Conservation (phyloP, 2,797 vertebrate genomes). For the Protosalanx chinensis region DNA sequence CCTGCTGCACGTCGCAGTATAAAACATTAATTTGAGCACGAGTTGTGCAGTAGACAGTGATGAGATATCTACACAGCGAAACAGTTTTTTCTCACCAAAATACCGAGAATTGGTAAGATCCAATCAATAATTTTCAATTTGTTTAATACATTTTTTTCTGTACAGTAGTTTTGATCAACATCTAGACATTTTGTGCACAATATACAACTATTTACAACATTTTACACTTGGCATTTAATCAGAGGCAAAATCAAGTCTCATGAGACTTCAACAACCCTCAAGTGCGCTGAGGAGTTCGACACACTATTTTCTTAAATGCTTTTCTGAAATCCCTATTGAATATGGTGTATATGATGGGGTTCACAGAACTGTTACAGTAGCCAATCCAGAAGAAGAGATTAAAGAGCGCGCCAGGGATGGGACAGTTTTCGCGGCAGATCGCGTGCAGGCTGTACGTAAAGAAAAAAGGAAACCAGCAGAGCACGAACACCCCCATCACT, state of each 20-base stretch:
- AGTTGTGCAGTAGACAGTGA: constrained; percentile 30
- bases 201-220: constrained; percentile 23
- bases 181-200: constrained; percentile 49
- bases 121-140: constrained; percentile 6
- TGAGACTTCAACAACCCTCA: constrained; percentile 34
- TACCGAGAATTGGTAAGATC: constrained; percentile 20
- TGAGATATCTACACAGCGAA: no score
- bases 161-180: constrained; percentile 59
- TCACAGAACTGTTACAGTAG: constrained; percentile 82
- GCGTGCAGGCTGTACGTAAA: constrained; percentile 81
- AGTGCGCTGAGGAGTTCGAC: constrained; percentile 64
- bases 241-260: neutral
- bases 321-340: constrained; percentile 82
- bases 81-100: neutral
- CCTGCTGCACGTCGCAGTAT: constrained; percentile 13
- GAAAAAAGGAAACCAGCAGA: constrained; percentile 84
- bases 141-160: constrained; percentile 33
- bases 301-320: constrained; percentile 81
- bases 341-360: constrained; percentile 82
- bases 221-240: no score
- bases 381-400: constrained; percentile 83
- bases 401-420: constrained; percentile 74
- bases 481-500: constrained; percentile 81
- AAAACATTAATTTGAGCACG: constrained; percentile 18
- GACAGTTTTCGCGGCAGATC: constrained; percentile 74